These are phyloP conservation scores for cattle (Bos taurus) DNA, from an alignment of 2,113 vertebrate genomes.

Conservation along the genomic window ARS-UCD2.0 NC_037338.1:48677001-48677500, in stretches of 20 bases:
- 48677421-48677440: neutral
- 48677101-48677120: neutral
- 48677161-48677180: neutral
- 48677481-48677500: neutral
- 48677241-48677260: neutral
- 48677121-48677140: neutral
- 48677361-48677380: neutral
- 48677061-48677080: neutral
- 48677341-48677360: neutral
- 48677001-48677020: neutral
- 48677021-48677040: neutral
- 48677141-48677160: neutral
- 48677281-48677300: neutral
- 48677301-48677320: neutral
- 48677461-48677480: constrained; percentile 2
- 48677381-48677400: neutral
- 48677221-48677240: neutral
- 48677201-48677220: neutral
- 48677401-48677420: neutral
- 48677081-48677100: neutral
- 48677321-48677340: neutral
- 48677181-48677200: neutral
- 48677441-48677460: neutral
- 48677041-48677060: neutral
- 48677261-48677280: neutral